These are phyloP conservation scores for Macrosteles quadrilineatus DNA, from an alignment of 1,140 invertebrate genomes.

Conservation along the genomic window DNA sequence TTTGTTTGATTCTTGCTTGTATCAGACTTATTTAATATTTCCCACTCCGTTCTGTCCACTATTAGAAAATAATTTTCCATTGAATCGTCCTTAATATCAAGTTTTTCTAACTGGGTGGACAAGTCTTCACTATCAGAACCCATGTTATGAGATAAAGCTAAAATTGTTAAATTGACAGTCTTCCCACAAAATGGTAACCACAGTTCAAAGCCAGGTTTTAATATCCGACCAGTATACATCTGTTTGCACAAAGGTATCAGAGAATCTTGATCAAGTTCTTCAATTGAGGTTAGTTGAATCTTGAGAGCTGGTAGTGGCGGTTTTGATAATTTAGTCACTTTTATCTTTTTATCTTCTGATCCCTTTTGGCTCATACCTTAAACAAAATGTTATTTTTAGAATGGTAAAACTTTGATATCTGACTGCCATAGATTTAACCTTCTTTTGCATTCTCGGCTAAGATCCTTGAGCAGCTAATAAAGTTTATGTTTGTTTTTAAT, in stretches of 20 bases:
- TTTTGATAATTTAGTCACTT: slow-evolving; percentile 18
- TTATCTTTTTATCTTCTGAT: slow-evolving; percentile 20
- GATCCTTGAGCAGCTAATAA: not conserved
- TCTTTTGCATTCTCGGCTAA: not conserved
- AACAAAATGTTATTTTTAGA: not conserved
- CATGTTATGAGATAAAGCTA: slow-evolving; percentile 19
- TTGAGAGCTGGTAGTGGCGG: slow-evolving; percentile 12
- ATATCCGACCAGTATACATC: slow-evolving; percentile 13
- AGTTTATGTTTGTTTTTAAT: not conserved
- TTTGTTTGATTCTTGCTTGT: slow-evolving; percentile 32
- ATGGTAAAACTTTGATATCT: not conserved
- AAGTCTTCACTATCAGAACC: not conserved
- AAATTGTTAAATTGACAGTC: slow-evolving; percentile 19
- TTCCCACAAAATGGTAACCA: slow-evolving; percentile 37
- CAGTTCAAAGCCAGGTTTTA: slow-evolving; percentile 24
- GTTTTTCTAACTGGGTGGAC: slow-evolving; percentile 15
- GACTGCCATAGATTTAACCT: not conserved
- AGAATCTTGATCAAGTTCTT: not conserved
- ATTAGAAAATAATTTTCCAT: slow-evolving; percentile 1
- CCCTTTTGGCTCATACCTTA: not conserved
- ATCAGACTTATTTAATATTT: slow-evolving; percentile 45
- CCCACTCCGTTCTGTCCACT: slow-evolving; percentile 10
- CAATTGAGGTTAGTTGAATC: slow-evolving; percentile 16
- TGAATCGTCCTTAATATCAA: slow-evolving; percentile 28
- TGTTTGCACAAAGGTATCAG: slow-evolving; percentile 9